These are phyloP conservation scores for Alligator mississippiensis DNA, from an alignment of 2,113 vertebrate genomes.

Conservation along the genomic window DNA sequence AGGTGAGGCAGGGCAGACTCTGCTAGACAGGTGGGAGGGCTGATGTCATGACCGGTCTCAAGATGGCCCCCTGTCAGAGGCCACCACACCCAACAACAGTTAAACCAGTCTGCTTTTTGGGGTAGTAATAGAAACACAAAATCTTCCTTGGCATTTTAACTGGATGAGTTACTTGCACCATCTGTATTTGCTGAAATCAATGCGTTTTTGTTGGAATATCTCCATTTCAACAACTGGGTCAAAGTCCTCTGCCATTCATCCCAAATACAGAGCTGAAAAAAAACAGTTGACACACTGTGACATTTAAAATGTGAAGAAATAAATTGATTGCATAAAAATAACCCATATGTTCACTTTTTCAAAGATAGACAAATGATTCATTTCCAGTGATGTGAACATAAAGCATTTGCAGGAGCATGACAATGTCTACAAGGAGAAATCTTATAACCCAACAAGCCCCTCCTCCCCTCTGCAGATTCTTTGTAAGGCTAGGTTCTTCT, in stretches of 20 bases:
- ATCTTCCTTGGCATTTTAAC: neutral
- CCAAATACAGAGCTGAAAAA: neutral
- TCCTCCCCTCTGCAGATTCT: too few species aligned
- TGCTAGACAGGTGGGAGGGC: too few species aligned
- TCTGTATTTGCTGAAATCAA: neutral
- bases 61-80: too few species aligned
- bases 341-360: neutral
- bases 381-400: neutral
- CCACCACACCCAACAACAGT: too few species aligned
- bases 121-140: neutral
- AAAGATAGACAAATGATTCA: neutral
- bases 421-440: neutral
- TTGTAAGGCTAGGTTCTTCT: too few species aligned
- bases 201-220: neutral
- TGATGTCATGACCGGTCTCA: too few species aligned
- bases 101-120: too few species aligned
- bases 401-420: neutral
- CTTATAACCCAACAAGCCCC: neutral
- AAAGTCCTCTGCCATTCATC: neutral
- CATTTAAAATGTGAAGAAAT: neutral
- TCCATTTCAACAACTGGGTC: neutral
- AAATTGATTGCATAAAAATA: neutral
- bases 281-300: rapidly evolving
- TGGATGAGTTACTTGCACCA: neutral
- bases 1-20: too few species aligned